Evolutionary conservation across 2,797 vertebrate species (phyloP), one percentile per base, ranked within the genome.

Genomic region (Silurus aristotelis): DNA sequence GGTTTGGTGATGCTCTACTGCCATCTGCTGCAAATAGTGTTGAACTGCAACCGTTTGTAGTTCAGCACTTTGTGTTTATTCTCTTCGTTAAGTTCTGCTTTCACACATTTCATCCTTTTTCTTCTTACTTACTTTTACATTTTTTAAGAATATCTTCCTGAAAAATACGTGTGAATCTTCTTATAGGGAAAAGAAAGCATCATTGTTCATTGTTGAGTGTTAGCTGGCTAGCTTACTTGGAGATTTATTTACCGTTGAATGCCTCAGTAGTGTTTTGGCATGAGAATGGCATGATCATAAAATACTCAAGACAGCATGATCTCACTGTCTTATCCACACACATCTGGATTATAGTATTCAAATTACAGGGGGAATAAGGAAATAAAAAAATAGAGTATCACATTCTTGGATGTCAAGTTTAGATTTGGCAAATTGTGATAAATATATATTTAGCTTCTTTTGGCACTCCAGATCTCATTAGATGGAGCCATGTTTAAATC

Each of bases 11-110:
- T 60, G 6, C 83, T 91, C 25, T 92, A 88, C 93, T 93, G 88
- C 93, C 93, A 90, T 85, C 95, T 87, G 19, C 55, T 91, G 94
- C 87, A 85, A 0, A 15, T 79, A 79, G 1, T n/a, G 13, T 68
- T 20, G 43, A 81, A 46, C 20, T 22, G 38, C 84, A 76, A 25
- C 19, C 70, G n/a, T 60, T 27, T 70, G 3, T 8, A 12, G 1
- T 0, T 4, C 6, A 52, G 3, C 48, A 52, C 48, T 6, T 52
- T 10, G 48, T 17, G 6, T 61, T 20, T 27, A 43, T 38, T 78
- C 19, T 7, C 55, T 56, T 60, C 27, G 22, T 61, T 27, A 2
- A 56, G 15, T 8, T 75, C 48, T 56, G 5, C 20, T n/a, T n/a
- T 6, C 31, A n/a, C 22, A 52, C 14, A 56, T 25, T 75, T 25